These are phyloP conservation scores for Morone chrysops DNA, from an alignment of 2,113 vertebrate genomes.

Conservation along the genomic window DNA sequence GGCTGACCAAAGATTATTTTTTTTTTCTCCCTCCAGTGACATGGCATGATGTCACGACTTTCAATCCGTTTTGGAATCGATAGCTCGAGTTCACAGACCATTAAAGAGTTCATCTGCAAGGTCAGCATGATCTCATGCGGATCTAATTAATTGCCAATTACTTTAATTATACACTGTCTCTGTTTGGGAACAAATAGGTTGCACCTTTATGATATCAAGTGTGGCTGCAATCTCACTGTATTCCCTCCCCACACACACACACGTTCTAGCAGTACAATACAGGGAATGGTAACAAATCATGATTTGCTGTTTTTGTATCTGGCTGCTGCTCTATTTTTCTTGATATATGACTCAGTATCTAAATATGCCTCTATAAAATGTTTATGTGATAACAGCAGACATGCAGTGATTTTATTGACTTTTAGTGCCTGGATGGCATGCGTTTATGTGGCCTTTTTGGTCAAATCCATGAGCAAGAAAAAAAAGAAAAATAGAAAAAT, in stretches of 20 bases:
- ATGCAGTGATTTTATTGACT: conserved; percentile 57
- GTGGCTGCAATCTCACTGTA: not conserved
- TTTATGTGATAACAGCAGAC: conserved; percentile 57
- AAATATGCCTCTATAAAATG: conserved; percentile 61
- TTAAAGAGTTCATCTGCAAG: conserved; percentile 82
- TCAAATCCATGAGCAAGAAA: conserved; percentile 7
- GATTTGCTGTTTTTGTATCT: conserved; percentile 3
- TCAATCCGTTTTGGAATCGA: conserved; percentile 75
- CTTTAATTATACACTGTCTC: conserved; percentile 61
- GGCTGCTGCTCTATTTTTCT: conserved; percentile 2
- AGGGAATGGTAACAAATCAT: not conserved
- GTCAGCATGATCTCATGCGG: conserved; percentile 74
- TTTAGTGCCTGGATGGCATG: conserved; percentile 48
- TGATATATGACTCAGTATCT: conserved; percentile 60
- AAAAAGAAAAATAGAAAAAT: conserved; percentile 18
- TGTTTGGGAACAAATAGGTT: conserved; percentile 2
- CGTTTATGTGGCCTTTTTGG: conserved; percentile 41
- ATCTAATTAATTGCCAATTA: conserved; percentile 80
- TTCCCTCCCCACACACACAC: not conserved
- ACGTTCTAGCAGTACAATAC: not conserved
- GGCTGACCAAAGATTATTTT: not conserved
- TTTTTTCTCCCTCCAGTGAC: not conserved
- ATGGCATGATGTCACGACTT: conserved; percentile 62
- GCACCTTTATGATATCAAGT: not conserved
- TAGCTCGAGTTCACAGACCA: conserved; percentile 66